Evolutionary conservation across 2,797 vertebrate species (phyloP).

Genomic region (Girardinus metallicus): DNA sequence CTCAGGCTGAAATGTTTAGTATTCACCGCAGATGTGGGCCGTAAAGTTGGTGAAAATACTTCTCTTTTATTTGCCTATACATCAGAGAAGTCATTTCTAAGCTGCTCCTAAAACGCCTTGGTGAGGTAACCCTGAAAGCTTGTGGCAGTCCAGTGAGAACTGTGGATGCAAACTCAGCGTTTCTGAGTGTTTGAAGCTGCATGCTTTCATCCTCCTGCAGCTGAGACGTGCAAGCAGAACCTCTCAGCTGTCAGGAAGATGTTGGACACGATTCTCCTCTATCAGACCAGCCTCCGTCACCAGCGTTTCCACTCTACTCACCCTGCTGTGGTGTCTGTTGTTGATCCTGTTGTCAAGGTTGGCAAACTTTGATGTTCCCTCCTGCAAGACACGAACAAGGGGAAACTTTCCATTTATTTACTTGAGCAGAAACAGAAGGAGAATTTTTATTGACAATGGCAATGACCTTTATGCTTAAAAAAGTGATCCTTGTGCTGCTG

Average conservation of each 20-base stretch:
- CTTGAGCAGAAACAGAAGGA: neutral
- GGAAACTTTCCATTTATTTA: fast-evolving
- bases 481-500: neutral
- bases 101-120: neutral
- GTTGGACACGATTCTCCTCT: neutral
- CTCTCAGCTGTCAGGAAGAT: neutral
- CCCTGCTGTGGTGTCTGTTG: conserved; percentile 71
- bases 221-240: neutral
- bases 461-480: neutral
- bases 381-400: conserved; percentile 68
- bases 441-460: neutral
- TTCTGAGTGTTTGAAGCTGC: neutral
- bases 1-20: conserved; percentile 51
- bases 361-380: conserved; percentile 79
- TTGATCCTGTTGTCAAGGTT: conserved; percentile 76
- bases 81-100: conserved; percentile 37
- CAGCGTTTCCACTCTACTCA: conserved; percentile 48
- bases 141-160: neutral
- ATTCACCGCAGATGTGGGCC: conserved; percentile 38
- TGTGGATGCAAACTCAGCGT: neutral
- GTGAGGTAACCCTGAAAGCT: conserved; percentile 18
- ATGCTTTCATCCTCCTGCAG: neutral
- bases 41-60: conserved; percentile 20
- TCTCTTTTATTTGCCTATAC: conserved; percentile 23
- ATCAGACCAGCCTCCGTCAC: neutral